Evolutionary conservation across 2,888 invertebrate species (phyloP).

Genomic region (Drosophila mimetica): DNA sequence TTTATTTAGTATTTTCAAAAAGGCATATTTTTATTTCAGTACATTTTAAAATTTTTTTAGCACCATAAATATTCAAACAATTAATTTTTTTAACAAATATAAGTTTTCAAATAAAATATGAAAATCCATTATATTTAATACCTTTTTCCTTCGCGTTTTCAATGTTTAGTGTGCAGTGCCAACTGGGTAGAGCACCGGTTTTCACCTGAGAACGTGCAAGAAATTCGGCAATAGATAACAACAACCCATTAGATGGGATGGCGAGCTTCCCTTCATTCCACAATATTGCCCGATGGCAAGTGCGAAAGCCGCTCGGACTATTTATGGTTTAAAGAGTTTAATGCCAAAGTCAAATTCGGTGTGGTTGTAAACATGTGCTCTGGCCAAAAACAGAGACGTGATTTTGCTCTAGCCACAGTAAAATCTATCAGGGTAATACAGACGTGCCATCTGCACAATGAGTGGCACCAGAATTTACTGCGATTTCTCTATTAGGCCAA

Average conservation of each 20-base stretch:
- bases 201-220: conserved; percentile 50
- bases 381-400: conserved; percentile 52
- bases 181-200: conserved; percentile 22
- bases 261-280: conserved; percentile 2
- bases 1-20: no score
- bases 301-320: conserved; percentile 40
- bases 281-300: conserved; percentile 49
- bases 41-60: no score
- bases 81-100: no score
- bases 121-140: no score
- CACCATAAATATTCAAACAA: no score
- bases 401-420: conserved; percentile 47
- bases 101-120: no score
- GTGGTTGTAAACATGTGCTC: conserved; percentile 47
- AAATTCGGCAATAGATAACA: conserved; percentile 60
- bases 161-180: conserved; percentile 16
- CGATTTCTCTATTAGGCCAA: conserved; percentile 64
- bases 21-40: no score
- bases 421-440: conserved; percentile 41
- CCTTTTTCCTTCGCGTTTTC: no score
- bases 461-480: conserved; percentile 41
- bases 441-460: conserved; percentile 57
- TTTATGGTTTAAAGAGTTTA: conserved; percentile 63
- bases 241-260: conserved; percentile 34
- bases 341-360: conserved; percentile 4